These are phyloP conservation scores for Pionites leucogaster DNA, from an alignment of 2,113 vertebrate genomes.

Conservation along the genomic window DNA sequence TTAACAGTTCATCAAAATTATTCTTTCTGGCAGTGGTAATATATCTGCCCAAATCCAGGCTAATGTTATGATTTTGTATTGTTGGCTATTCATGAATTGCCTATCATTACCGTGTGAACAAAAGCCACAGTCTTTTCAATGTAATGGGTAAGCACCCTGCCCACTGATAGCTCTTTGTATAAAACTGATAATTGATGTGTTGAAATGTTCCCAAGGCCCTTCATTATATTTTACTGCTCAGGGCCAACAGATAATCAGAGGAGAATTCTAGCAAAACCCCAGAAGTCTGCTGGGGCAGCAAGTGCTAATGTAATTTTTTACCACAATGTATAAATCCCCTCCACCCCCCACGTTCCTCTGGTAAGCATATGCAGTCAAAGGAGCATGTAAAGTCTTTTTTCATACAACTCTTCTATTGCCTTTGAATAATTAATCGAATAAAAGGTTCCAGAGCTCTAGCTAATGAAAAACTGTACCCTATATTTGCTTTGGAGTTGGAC, in stretches of 20 bases:
- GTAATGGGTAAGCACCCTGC: background rate
- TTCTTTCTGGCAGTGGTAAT: conserved; percentile 46
- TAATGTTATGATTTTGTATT: conserved; percentile 1
- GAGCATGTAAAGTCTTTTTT: background rate
- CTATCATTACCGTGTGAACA: conserved; percentile 12
- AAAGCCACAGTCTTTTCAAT: background rate
- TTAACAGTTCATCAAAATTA: conserved; percentile 47
- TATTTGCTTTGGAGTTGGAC: conserved; percentile 31
- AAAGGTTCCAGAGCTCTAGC: conserved; percentile 9
- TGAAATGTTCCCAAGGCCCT: background rate
- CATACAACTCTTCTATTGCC: background rate
- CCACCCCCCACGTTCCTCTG: background rate
- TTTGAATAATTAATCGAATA: conserved; percentile 9
- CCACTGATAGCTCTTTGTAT: background rate
- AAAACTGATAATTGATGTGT: background rate
- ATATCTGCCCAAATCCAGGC: background rate
- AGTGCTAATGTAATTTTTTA: conserved; percentile 43
- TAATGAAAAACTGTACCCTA: background rate
- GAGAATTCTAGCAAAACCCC: conserved; percentile 20
- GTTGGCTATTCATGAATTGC: conserved; percentile 2
- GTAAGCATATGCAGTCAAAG: background rate
- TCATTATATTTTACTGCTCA: background rate
- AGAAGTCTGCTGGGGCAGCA: conserved; percentile 25
- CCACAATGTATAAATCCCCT: background rate
- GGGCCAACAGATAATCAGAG: conserved; percentile 2